Base-by-base conservation (phyloP, 2,797 vertebrate species). In the Chrosomus eos region DNA sequence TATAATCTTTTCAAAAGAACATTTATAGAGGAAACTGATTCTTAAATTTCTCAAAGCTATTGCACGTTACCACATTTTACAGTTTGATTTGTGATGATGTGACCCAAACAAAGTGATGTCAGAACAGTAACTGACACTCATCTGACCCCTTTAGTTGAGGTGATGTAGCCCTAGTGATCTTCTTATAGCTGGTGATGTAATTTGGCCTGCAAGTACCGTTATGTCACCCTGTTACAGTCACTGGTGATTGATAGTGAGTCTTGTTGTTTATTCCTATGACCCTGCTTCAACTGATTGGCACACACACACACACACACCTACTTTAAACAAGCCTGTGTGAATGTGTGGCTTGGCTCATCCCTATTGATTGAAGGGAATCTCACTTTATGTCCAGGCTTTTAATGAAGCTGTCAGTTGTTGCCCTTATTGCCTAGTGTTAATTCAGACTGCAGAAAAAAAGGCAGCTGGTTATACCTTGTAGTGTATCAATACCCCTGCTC, bases 141-240 rank as follows among this genome's bases (percentile, higher is more conserved):
- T 68, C 68, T 87, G 87, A 87, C 68, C 82, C 79, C 33, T 31
- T 85, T 82, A 83, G 48, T 60, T 51, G 68, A 85, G 85, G 71
- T 84, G 87, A 89, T 85, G 88, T 88, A 83, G 80, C 71, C 28
- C 79, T n/a, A 72, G 80, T 85, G 87, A 89, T 88, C 85, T 85
- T 62, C 53, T 89, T 88, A 85, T 83, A 21, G 71, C 48, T 33
- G 36, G 67, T 89, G 88, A 89, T 86, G 88, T 85, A 71, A 89
- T 82, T 55, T 18, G 71, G 48, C 77, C 68, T 26, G 48, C 76
- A 80, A 67, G 77, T 18, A 48, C 70, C 62, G 64, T 26, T 70
- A 68, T 58, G 33, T 81, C 66, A 81, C 23, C 9, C 28, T 53
- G 40, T 76, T 55, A n/a, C 6, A 64, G 82, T 67, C 64, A 77